Percentiles rank a stretch among this genome's conserved stretches.
Conservation (phyloP, 2,888 invertebrate genomes). For the Diaphora mendica region DNA sequence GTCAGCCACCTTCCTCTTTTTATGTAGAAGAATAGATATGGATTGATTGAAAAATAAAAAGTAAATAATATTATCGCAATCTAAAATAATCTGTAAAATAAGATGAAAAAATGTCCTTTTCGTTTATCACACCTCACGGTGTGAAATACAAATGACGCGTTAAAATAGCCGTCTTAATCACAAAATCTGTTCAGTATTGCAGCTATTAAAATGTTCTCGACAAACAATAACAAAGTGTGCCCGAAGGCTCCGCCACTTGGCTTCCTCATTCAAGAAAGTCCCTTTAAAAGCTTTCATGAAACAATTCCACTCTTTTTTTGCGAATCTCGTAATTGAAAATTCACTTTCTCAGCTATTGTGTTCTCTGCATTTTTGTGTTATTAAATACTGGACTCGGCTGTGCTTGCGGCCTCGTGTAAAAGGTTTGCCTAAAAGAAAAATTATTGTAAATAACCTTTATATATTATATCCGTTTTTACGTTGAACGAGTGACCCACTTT, state of each 20-base stretch:
- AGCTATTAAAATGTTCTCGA: conserved; percentile 16
- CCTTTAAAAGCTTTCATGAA: conserved; percentile 24
- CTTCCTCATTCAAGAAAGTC: conserved; percentile 17
- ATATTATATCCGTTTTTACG: neutral
- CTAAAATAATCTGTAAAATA: too few relatives aligned
- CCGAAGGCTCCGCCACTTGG: conserved; percentile 13
- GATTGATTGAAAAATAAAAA: too few relatives aligned
- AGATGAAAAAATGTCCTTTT: too few relatives aligned
- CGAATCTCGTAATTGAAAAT: conserved; percentile 32
- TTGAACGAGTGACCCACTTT: neutral
- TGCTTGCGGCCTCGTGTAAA: neutral
- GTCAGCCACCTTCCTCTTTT: too few relatives aligned
- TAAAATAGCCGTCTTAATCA: conserved; percentile 11
- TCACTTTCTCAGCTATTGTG: conserved; percentile 26
- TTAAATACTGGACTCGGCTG: conserved; percentile 1
- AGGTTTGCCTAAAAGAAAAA: neutral
- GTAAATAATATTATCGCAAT: too few relatives aligned
- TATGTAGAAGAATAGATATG: too few relatives aligned
- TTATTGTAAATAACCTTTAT: conserved; percentile 12
- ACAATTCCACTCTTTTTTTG: conserved; percentile 33
- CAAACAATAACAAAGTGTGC: conserved; percentile 24
- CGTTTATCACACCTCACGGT: neutral
- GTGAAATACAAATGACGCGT: conserved; percentile 6
- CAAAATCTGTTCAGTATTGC: conserved; percentile 16
- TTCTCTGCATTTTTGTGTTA: conserved; percentile 19